Base-by-base conservation (phyloP, 2,113 vertebrate species). In the Motacilla tschutschensis region DNA sequence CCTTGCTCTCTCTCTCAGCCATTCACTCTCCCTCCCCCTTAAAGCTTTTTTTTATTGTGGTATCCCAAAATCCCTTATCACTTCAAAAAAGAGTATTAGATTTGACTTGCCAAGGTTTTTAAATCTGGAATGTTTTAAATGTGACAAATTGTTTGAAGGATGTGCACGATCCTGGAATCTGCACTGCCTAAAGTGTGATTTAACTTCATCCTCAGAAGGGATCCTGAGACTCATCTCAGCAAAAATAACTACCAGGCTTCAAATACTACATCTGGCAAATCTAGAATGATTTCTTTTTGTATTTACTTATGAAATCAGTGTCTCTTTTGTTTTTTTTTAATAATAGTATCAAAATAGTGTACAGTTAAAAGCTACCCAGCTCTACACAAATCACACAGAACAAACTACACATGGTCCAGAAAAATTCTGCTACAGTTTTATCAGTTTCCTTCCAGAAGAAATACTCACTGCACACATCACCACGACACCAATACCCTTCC, bases 401-500 rank as follows among this genome's bases (percentile, higher is more conserved):
- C 69, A 95, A 92, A 88, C 60, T 76, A 81, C 83, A 74, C 47
- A 8, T 18, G 35, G 53, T 44, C 86, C 86, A 83, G 79, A 60
- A 76, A 31, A 81, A n/a, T 66, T 79, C 66, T 66, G 78, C 70
- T 79, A 58, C 53, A 51, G 58, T 44, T 91, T 89, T 85, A 87
- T 73, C 50, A 4, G 51, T 87, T 87, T 77, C 82, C 79, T 87
- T 90, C 48, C 4, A 7, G 69, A 65, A 91, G 63, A 86, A 90
- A 91, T n/a, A 87, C 41, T 79, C 80, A 86, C 64, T 71, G 76
- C 80, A 80, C 70, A 89, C 71, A 72, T 54, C 75, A 93, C 77
- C 74, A 86, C 79, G 12, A 88, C 88, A 92, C 66, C 85, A 86
- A 47, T 2, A 87, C 69, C 76, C 78, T 88, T 81, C 64, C 62